These are phyloP conservation scores for Pandemis corylana DNA, from an alignment of 2,888 invertebrate genomes.

Conservation along the genomic window DNA sequence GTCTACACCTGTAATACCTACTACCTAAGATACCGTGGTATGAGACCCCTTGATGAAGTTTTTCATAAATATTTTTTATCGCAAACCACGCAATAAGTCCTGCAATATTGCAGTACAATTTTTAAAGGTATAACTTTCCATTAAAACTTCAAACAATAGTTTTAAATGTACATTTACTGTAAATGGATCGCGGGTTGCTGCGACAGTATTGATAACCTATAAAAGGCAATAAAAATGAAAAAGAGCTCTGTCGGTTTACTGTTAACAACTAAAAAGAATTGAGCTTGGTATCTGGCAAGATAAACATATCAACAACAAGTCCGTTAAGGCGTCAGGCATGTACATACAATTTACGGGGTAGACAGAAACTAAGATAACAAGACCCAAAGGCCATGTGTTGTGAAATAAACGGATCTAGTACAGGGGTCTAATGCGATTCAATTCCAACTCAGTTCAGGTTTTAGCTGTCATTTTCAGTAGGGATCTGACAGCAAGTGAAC, in stretches of 20 bases:
- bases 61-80: not conserved
- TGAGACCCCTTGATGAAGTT: too few relatives aligned
- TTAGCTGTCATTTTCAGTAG: too few relatives aligned
- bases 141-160: conserved; percentile 12
- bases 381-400: too few relatives aligned
- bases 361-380: too few relatives aligned
- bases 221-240: conserved; percentile 49
- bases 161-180: conserved; percentile 5
- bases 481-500: too few relatives aligned
- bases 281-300: conserved; percentile 2
- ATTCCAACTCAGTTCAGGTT: too few relatives aligned
- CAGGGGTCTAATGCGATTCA: too few relatives aligned
- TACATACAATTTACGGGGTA: too few relatives aligned
- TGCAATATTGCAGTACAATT: not conserved
- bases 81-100: not conserved
- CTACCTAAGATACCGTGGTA: too few relatives aligned
- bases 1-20: too few relatives aligned
- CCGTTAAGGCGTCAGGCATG: not conserved
- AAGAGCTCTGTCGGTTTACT: conserved; percentile 45
- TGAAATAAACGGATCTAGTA: too few relatives aligned
- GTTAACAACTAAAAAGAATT: conserved; percentile 42
- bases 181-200: conserved; percentile 21
- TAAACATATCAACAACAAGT: not conserved
- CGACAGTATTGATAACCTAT: conserved; percentile 48
- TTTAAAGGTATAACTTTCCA: conserved; percentile 13